Base-by-base conservation (phyloP, 2,113 vertebrate species). In the Phrynocephalus versicolor region DNA sequence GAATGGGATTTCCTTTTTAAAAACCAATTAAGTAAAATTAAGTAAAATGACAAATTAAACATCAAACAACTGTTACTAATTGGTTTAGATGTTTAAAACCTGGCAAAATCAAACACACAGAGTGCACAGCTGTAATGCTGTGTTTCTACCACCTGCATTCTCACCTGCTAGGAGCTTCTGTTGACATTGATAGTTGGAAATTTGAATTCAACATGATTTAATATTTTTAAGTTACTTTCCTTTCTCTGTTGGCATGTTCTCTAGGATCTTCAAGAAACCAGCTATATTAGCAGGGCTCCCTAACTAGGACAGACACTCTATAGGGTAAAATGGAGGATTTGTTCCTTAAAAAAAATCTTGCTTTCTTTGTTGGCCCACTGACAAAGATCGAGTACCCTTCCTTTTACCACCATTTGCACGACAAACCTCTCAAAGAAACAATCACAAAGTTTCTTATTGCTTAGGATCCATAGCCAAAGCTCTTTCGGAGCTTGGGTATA, bases 1-100 rank as follows among this genome's bases (percentile, higher is more conserved):
- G 87, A 92, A 92, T 87, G 64, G 67, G 60, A 87, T 92, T 93
- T 91, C 83, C 80, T 74, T 45, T n/a, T 27, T 74, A 81, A 86
- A 83, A 83, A 79, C 37, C 62, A 91, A 18, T 92, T 84, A 83
- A n/a, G 89, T 89, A 87, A 88, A 91, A 87, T 58, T 85, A 83
- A n/a, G 89, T 89, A 87, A 87, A 92, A 87, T 58, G 85, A 85
- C 41, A 88, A 93, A 90, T 89, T 87, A 86, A 81, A 86, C 86
- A 60, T 70, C 82, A 90, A 83, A 45, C 73, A 88, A 41, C 72
- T 85, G 45, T 82, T 86, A 83, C 70, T 89, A 88, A 74, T 85
- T 75, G 3, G 76, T 86, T 89, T 83, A 80, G 67, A 74, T 30
- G 3, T 70, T 83, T 76, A 75, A 72, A 55, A 58, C 27, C 70